Percentiles rank a stretch among this genome's conserved stretches.
Conservation (phyloP, 2,888 invertebrate genomes). For the Macropis europaea region DNA sequence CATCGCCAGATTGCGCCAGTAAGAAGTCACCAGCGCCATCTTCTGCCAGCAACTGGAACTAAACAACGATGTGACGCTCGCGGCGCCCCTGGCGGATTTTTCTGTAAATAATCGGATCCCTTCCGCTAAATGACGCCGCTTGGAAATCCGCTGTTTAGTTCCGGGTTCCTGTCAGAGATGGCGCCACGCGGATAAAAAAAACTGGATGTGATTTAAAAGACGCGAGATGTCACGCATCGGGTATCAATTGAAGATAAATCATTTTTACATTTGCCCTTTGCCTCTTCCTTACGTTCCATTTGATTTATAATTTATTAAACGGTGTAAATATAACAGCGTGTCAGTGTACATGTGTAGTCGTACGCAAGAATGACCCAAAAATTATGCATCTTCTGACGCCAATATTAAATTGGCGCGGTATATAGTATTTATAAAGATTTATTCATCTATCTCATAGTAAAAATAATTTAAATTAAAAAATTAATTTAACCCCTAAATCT, state of each 20-base stretch:
- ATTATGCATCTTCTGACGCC: conserved; percentile 2
- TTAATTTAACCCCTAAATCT: conserved; percentile 26
- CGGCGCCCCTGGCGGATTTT: too few relatives aligned
- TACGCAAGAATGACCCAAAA: not conserved
- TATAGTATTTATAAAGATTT: conserved; percentile 2
- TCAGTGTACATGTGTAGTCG: not conserved
- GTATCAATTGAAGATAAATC: conserved; percentile 5
- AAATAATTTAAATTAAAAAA: conserved; percentile 37
- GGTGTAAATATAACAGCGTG: conserved; percentile 6
- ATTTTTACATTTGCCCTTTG: conserved; percentile 11
- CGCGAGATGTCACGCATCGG: not conserved
- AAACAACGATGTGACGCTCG: too few relatives aligned
- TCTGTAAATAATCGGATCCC: too few relatives aligned
- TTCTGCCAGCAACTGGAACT: too few relatives aligned
- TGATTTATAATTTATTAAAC: conserved; percentile 27
- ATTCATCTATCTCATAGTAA: conserved; percentile 7
- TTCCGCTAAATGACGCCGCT: too few relatives aligned
- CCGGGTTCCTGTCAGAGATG: too few relatives aligned
- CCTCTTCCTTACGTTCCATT: not conserved
- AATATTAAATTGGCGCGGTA: conserved; percentile 9
- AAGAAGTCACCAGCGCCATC: too few relatives aligned
- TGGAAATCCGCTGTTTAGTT: too few relatives aligned
- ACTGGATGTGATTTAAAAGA: too few relatives aligned
- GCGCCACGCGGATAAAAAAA: too few relatives aligned
- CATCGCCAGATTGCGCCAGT: too few relatives aligned